Evolutionary conservation across 2,888 invertebrate genomes (phyloP), one percentile per base, ranked within the genome.

Genomic region (Pyrrhosoma nymphula): DNA sequence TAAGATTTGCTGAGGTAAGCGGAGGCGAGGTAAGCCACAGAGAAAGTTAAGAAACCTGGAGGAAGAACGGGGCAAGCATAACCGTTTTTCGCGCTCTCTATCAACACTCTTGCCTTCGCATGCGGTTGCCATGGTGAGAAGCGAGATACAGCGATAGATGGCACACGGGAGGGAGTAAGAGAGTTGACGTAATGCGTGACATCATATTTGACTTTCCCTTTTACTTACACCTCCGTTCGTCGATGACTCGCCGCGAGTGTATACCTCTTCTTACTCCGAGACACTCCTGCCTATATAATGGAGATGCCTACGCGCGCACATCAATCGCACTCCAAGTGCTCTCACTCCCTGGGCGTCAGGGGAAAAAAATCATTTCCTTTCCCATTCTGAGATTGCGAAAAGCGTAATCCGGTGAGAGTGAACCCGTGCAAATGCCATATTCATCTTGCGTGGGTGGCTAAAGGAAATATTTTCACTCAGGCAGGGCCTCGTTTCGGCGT

Each of bases 181-280:
- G 47, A 89, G 56, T 47, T 89, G 89, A 89, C 89, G 89, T 89
- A 89, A 89, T 89, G 89, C 89, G 89, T 89, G 89, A 89, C 89
- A 56, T 89, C 89, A 89, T 16, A 89, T 26, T 20, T 23, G 55
- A 89, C 89, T 89, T 89, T 89, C 89, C 89, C 89, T 89, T 60
- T 26, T 0, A 6, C 89, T n/a, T 26, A 89, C 26, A 16, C 89
- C 89, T 56, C 55, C 47, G 16, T 56, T 20, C 47, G 16, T 14
- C 55, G 89, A 89, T 47, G 56, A 56, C 47, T 89, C 89, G 89
- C 55, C 56, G 16, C 14, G 35, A 16, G 82, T 69, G 23, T 88
- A 39, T 55, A 47, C 55, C 26, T 55, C 89, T 55, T 20, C n/a
- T 26, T 3, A 16, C 89, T 26, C 55, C 26, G n/a, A 10, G 14